Conservation (phyloP, 2,113 vertebrate species). For the Burhinus bistriatus region DNA sequence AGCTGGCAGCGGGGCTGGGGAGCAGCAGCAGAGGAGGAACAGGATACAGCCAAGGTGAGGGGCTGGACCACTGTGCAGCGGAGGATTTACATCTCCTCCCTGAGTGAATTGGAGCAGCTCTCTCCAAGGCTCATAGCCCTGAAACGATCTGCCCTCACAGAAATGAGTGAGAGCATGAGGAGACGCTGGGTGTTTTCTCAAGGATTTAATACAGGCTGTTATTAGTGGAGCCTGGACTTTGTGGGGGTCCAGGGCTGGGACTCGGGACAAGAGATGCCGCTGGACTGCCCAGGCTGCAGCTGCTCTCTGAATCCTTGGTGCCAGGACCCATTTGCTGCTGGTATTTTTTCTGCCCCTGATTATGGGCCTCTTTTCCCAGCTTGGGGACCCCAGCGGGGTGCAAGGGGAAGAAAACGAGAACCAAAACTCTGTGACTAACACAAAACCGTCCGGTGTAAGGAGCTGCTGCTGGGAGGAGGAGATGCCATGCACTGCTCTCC, state of each 20-base stretch:
- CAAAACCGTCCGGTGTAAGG: background rate
- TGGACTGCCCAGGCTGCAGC: background rate
- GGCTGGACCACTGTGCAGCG: fast-evolving
- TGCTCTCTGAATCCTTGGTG: background rate
- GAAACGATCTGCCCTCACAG: background rate
- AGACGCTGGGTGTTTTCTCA: background rate
- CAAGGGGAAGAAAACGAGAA: background rate
- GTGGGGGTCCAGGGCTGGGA: background rate
- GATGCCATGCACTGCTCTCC: background rate
- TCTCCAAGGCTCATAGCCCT: background rate
- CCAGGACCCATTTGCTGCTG: fast-evolving
- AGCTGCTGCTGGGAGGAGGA: background rate
- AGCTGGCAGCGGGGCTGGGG: background rate
- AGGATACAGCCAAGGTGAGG: background rate
- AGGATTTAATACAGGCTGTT: background rate
- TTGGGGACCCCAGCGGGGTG: fast-evolving
- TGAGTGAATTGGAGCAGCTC: background rate
- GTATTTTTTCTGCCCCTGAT: background rate
- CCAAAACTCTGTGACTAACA: background rate
- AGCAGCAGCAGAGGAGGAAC: background rate
- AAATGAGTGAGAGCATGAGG: background rate
- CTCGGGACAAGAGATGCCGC: background rate
- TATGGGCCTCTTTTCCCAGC: background rate
- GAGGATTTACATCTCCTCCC: background rate
- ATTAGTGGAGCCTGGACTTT: background rate